These are phyloP conservation scores for Paradisaea rubra DNA, from an alignment of 2,113 vertebrate species.

Conservation along the genomic window DNA sequence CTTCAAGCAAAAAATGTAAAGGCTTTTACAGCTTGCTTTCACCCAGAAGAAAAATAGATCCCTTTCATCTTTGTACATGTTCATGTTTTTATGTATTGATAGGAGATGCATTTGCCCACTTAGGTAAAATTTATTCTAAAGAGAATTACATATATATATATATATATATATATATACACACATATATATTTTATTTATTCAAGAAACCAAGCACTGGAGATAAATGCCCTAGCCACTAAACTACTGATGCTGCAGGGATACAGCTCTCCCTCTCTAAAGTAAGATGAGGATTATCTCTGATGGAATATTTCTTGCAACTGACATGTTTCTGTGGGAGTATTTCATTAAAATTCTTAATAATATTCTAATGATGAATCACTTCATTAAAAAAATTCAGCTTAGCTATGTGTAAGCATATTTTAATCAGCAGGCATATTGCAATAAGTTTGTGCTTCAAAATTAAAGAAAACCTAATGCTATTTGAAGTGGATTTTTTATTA, in stretches of 20 bases:
- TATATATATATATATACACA: not conserved
- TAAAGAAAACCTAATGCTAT: not conserved
- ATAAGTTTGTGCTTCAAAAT: not conserved
- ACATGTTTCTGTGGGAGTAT: not conserved
- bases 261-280: not conserved
- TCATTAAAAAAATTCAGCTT: not conserved
- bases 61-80: not conserved
- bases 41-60: not conserved
- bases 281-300: not conserved
- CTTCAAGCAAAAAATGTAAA: not conserved
- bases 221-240: not conserved
- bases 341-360: constrained; percentile 34
- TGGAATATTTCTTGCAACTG: constrained; percentile 10
- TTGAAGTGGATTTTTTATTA: not conserved
- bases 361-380: constrained; percentile 27
- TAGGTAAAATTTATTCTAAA: not conserved
- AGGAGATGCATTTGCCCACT: not conserved
- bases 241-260: not conserved
- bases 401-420: not conserved
- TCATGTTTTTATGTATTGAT: not conserved
- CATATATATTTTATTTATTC: not conserved
- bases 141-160: not conserved
- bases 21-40: not conserved
- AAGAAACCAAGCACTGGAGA: not conserved
- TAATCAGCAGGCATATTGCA: not conserved